These are phyloP conservation scores for Andrena bucephala DNA, from an alignment of 2,888 invertebrate genomes.

Conservation along the genomic window DNA sequence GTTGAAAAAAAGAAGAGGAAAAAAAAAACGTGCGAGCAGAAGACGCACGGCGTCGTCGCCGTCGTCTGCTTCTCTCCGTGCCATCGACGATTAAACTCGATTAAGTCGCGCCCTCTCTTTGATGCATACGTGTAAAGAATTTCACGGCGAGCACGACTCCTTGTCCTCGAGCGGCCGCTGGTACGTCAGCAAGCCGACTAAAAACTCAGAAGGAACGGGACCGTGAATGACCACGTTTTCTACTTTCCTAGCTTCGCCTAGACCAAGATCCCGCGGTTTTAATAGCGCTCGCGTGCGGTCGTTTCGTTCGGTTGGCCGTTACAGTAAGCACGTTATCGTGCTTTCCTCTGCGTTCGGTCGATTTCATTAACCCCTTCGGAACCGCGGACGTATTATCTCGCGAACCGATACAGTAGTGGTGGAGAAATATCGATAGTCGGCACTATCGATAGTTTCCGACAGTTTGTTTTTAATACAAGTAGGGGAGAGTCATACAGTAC, in stretches of 20 bases:
- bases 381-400: too few species aligned
- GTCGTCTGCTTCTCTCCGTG: constrained; percentile 1
- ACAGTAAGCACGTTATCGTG: not conserved
- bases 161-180: constrained; percentile 46
- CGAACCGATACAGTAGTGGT: too few species aligned
- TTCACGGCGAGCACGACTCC: constrained; percentile 62
- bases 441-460: too few species aligned
- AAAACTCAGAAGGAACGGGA: constrained; percentile 43
- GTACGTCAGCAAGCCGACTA: constrained; percentile 61
- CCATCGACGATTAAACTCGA: constrained; percentile 60
- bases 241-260: constrained; percentile 18
- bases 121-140: constrained; percentile 65
- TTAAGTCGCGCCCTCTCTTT: constrained; percentile 59
- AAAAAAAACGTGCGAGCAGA: constrained; percentile 29
- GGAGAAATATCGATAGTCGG: too few species aligned
- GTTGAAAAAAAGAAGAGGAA: not conserved
- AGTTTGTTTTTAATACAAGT: too few species aligned
- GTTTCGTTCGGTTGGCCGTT: not conserved
- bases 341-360: not conserved
- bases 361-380: not conserved
- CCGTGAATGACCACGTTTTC: constrained; percentile 15
- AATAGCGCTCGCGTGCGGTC: not conserved
- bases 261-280: not conserved
- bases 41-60: not conserved
- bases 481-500: too few species aligned